Evolutionary conservation across 2,797 vertebrate species (phyloP).

Genomic region (Tinamus major): DNA sequence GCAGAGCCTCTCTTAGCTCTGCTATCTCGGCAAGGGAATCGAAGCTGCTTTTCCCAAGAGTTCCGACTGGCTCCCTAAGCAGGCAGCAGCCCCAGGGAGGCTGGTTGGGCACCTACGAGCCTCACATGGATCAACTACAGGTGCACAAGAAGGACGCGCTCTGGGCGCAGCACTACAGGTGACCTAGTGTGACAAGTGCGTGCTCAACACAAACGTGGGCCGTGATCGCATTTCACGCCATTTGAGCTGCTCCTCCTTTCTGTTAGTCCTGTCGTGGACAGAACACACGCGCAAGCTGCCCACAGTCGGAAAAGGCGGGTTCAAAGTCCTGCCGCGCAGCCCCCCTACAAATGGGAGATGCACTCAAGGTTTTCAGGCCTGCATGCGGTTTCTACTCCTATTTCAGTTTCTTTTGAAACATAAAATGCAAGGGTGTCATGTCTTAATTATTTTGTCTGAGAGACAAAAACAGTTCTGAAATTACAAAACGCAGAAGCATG

Average conservation of each 20-base stretch:
- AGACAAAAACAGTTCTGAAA: not conserved
- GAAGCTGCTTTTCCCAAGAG: not conserved
- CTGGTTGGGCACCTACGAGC: not conserved
- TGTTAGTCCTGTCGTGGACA: fast-evolving
- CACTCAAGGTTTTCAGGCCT: not conserved
- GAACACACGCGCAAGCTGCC: not conserved
- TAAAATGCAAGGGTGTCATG: not conserved
- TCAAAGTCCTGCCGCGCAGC: not conserved
- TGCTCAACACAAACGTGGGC: not conserved
- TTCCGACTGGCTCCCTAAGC: not conserved
- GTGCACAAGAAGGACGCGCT: fast-evolving
- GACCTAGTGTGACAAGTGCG: not conserved
- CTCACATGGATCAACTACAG: not conserved
- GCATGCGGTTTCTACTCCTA: not conserved
- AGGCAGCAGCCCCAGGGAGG: not conserved
- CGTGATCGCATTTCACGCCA: not conserved
- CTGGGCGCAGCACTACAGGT: not conserved
- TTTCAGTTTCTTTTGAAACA: not conserved
- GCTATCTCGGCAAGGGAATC: fast-evolving
- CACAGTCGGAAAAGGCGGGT: not conserved
- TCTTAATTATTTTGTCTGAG: not conserved
- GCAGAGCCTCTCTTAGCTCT: not conserved
- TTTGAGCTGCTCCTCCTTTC: not conserved
- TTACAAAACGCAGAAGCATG: fast-evolving
- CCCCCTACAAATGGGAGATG: not conserved